phyloP scores from a whole-genome alignment of 2,113 vertebrate species.

The Vanacampus margaritifer region DNA sequence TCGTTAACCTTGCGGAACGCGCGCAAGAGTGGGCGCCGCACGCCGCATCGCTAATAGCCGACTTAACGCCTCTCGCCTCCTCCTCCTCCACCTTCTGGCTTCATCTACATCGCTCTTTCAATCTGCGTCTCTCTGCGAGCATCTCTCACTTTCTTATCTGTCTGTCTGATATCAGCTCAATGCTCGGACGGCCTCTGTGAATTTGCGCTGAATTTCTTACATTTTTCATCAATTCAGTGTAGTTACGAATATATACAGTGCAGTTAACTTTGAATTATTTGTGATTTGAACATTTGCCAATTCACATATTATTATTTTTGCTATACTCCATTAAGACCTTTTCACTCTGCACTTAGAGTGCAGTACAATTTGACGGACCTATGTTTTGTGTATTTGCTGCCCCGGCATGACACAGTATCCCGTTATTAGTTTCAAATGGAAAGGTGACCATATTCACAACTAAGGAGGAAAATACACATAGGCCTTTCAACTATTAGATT shows the following conservation, averaged over 20 bases:
- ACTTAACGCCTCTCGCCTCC: constrained; percentile 66
- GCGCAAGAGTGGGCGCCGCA: constrained; percentile 68
- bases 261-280: neutral
- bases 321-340: too few relatives aligned
- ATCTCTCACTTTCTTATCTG: constrained; percentile 26
- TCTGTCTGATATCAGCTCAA: constrained; percentile 8
- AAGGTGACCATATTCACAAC: too few relatives aligned
- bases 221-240: neutral
- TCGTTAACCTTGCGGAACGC: constrained; percentile 82
- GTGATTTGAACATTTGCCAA: neutral
- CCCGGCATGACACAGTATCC: too few relatives aligned
- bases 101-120: constrained; percentile 49
- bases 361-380: too few relatives aligned
- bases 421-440: too few relatives aligned
- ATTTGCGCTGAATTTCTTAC: neutral
- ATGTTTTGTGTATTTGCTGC: too few relatives aligned
- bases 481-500: too few relatives aligned
- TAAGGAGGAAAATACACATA: too few relatives aligned
- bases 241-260: neutral
- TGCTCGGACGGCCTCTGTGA: constrained; percentile 5
- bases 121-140: constrained; percentile 29
- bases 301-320: too few relatives aligned
- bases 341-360: too few relatives aligned
- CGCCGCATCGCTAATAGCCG: constrained; percentile 69
- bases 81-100: constrained; percentile 63